Conservation (phyloP, 2,113 vertebrate species). For the Pangasianodon gigas region DNA sequence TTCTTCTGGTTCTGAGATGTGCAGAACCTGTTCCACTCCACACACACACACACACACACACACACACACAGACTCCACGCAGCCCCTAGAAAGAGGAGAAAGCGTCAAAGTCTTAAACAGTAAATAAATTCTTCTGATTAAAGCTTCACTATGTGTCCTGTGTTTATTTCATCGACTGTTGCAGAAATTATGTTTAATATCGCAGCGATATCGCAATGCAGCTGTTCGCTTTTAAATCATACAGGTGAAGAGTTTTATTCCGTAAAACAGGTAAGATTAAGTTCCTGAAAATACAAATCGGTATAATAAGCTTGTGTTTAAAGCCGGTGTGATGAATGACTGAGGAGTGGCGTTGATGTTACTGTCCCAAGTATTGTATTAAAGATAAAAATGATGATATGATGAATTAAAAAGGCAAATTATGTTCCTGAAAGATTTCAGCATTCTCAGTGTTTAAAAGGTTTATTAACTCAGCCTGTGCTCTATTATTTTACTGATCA, state of each 20-base stretch:
- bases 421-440: not conserved
- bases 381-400: not conserved
- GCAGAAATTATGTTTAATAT: not conserved
- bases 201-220: not conserved
- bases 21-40: constrained; percentile 19
- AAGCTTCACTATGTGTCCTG: not conserved
- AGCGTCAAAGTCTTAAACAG: not conserved
- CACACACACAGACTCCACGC: not conserved
- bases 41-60: not conserved
- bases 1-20: constrained; percentile 36
- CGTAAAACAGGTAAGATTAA: not conserved
- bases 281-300: not conserved
- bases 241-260: not conserved
- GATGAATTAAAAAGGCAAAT: not conserved
- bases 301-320: not conserved
- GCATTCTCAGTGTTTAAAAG: not conserved
- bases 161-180: not conserved
- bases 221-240: not conserved
- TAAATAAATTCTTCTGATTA: not conserved
- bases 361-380: not conserved
- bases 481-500: not conserved
- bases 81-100: not conserved
- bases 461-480: not conserved
- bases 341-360: not conserved
- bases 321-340: not conserved